phyloP scores from a whole-genome alignment of 2,797 vertebrate genomes.

The Nasua narica region DNA sequence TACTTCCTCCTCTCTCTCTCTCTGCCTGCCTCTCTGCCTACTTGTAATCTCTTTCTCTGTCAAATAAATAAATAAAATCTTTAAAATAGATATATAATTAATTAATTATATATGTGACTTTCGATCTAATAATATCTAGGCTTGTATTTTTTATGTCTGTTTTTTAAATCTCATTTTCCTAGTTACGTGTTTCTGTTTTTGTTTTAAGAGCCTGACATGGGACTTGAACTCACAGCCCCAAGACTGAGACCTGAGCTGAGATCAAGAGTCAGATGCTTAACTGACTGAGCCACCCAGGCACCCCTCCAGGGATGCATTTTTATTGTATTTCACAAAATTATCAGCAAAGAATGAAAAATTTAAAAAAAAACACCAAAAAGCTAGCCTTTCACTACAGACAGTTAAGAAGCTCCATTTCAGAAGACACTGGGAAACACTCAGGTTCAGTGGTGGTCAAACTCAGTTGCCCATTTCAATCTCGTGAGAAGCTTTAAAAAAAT shows the following conservation, averaged over 20 bases:
- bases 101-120: too few relatives aligned
- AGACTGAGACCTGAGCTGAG: not conserved
- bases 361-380: not conserved
- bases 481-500: not conserved
- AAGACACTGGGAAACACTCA: not conserved
- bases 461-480: not conserved
- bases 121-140: not conserved
- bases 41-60: too few relatives aligned
- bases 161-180: constrained; percentile 10
- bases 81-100: too few relatives aligned
- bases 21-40: too few relatives aligned
- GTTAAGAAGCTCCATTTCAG: not conserved
- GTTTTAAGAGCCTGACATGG: not conserved
- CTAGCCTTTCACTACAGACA: not conserved
- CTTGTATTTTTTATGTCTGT: not conserved
- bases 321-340: not conserved
- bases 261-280: not conserved
- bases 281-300: not conserved
- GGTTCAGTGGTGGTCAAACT: not conserved
- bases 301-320: not conserved
- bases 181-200: not conserved
- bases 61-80: too few relatives aligned
- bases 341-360: not conserved
- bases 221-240: not conserved
- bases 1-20: too few relatives aligned